Base-by-base conservation (phyloP, 2,888 invertebrate genomes). In the Rutpela maculata region DNA sequence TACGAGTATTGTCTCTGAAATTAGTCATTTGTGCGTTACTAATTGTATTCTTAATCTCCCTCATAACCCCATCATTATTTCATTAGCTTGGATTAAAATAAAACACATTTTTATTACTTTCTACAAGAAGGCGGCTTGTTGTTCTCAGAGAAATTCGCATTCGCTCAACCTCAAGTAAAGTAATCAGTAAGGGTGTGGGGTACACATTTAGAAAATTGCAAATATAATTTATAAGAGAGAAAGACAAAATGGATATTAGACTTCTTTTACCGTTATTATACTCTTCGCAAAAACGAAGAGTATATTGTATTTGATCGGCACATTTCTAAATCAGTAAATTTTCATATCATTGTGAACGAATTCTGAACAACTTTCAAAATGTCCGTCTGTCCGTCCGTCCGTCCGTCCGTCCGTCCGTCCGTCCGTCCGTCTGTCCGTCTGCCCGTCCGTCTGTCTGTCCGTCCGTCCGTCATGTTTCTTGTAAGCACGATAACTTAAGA, bases 11-110 rank as follows among this genome's bases (percentile, higher is more conserved):
- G 88, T 88, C 88, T 88, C 86, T 84, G 84, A 87, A 89, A 90
- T 89, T 89, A 88, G 88, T 89, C 89, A 89, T 89, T 89, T 89
- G 88, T 88, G 89, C 88, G 88, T 89, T 88, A 87, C 88, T 88
- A 89, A 90, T 89, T 89, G 86, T 87, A 86, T 87, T 87, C 88
- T 87, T 88, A 88, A 88, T 89, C 88, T 87, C 86, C 85, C 86
- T 86, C 85, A 85, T 87, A 86, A 87, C 87, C 87, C 86, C 85
- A 84, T 87, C 87, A 81, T 83, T 84, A 83, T 83, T 84, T 83
- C 83, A 82, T 82, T 82, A 82, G 81, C 75, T 74, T 67, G 83
- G 81, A 83, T 83, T 81, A 81, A 81, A 83, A 80, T 80, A 78
- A 83, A 83, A 83, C 80, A 80, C 77, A 81, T 80, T 82, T 82